Evolutionary conservation across 2,113 vertebrate genomes (phyloP).

Genomic region (Columba livia): DNA sequence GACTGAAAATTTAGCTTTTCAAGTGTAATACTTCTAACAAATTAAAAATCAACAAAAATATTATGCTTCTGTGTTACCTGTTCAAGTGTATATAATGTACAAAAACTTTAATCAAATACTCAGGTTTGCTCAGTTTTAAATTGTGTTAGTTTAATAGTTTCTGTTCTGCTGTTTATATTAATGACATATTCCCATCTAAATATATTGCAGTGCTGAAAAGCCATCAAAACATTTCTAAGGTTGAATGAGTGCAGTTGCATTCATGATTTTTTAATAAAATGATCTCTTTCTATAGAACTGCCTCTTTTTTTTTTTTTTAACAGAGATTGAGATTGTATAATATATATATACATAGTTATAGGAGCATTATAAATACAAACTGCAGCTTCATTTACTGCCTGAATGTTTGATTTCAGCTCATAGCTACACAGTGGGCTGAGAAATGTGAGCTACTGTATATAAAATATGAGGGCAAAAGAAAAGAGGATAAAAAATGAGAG

Average conservation of each 20-base stretch:
- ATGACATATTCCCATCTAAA: conserved; percentile 96
- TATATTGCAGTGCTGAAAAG: conserved; percentile 88
- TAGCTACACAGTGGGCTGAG: conserved; percentile 16
- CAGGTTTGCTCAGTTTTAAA: conserved; percentile 95
- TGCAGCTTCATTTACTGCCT: conserved; percentile 44
- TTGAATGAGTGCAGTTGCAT: conserved; percentile 93
- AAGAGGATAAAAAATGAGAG: conserved; percentile 54
- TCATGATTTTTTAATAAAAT: conserved; percentile 86
- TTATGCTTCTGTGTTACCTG: conserved; percentile 77
- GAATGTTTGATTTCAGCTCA: conserved; percentile 58
- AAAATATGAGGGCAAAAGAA: conserved; percentile 49
- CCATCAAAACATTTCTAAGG: conserved; percentile 95
- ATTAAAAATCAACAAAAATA: conserved; percentile 83
- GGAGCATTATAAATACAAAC: conserved; percentile 50
- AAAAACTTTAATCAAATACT: conserved; percentile 99
- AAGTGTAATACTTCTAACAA: conserved; percentile 72
- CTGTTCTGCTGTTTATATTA: conserved; percentile 95
- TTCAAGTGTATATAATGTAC: conserved; percentile 89
- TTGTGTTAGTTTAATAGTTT: conserved; percentile 98
- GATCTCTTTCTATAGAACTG: conserved; percentile 90
- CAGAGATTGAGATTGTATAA: conserved; percentile 54
- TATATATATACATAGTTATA: conserved; percentile 53
- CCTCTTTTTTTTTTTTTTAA: conserved; percentile 38
- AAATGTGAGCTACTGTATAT: conserved; percentile 44
- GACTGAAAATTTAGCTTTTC: conserved; percentile 71